Conservation (phyloP, 1,140 invertebrate species). For the Pogonomyrmex barbatus region DNA sequence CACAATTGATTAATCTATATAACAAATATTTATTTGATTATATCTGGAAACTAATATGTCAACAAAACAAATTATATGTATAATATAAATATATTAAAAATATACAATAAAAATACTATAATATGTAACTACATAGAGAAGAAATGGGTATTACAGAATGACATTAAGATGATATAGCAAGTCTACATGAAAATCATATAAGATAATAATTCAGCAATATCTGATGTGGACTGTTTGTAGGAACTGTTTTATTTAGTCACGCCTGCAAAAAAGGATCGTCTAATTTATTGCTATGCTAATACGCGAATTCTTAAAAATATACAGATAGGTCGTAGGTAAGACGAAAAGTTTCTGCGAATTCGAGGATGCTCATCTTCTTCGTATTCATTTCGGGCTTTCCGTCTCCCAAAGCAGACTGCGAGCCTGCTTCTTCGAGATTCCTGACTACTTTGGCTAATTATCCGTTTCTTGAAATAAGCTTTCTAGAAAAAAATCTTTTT, state of each 20-base stretch:
- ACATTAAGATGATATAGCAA: background rate
- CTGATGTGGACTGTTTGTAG: background rate
- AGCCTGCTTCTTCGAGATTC: slow-evolving; percentile 38
- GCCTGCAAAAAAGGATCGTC: background rate
- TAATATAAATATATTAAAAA: background rate
- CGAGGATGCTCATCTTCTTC: slow-evolving; percentile 1
- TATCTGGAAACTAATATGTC: background rate
- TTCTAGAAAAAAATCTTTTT: background rate
- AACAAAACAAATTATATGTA: background rate
- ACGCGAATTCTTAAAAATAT: background rate
- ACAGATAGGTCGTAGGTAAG: slow-evolving; percentile 15
- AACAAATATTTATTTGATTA: slow-evolving; percentile 28
- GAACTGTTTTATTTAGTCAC: slow-evolving; percentile 18
- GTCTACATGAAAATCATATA: background rate
- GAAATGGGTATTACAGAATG: background rate
- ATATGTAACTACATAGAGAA: background rate
- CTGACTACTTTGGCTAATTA: slow-evolving; percentile 29
- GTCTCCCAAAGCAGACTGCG: slow-evolving; percentile 30
- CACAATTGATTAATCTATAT: background rate
- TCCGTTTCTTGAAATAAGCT: slow-evolving; percentile 25
- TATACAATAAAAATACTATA: background rate
- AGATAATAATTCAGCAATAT: slow-evolving; percentile 29
- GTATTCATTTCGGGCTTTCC: background rate
- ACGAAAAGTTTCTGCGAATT: slow-evolving; percentile 44
- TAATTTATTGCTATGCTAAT: slow-evolving; percentile 48